Conservation (phyloP, 1,140 invertebrate genomes). For the Leptopilina boulardi region DNA sequence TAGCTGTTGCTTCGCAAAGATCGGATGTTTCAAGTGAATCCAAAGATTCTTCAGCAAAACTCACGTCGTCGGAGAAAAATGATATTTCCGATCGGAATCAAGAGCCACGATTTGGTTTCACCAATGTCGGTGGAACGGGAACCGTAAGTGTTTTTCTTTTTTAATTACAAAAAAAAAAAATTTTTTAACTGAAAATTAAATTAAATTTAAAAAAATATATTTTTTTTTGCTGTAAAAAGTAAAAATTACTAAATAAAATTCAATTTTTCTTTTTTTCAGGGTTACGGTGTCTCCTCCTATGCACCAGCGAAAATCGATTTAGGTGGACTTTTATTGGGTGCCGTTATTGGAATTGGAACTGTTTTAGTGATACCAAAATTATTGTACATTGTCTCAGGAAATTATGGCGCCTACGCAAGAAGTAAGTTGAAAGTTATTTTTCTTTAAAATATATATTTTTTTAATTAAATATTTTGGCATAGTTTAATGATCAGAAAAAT, state of each 20-base stretch:
- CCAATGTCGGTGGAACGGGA: conserved; percentile 63
- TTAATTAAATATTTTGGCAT: background rate
- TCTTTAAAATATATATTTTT: background rate
- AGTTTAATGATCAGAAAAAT: background rate
- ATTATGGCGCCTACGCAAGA: conserved; percentile 82
- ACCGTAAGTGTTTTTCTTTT: conserved; percentile 51
- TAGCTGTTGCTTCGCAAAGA: conserved; percentile 62
- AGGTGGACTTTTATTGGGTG: conserved; percentile 86
- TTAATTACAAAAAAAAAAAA: too few species aligned
- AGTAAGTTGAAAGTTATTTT: conserved; percentile 77
- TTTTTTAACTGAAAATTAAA: too few species aligned
- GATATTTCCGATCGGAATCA: conserved; percentile 65
- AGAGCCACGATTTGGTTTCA: conserved; percentile 72
- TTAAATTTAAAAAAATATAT: too few species aligned
- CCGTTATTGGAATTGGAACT: conserved; percentile 86
- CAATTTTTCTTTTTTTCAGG: conserved; percentile 54
- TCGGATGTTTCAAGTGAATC: conserved; percentile 46
- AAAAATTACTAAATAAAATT: background rate
- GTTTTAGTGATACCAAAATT: conserved; percentile 87
- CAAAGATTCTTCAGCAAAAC: conserved; percentile 47
- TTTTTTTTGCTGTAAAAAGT: too few species aligned
- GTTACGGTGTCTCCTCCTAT: conserved; percentile 78
- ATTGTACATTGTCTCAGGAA: conserved; percentile 82
- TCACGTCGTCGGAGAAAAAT: conserved; percentile 47
- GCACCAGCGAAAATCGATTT: conserved; percentile 87